Conservation (phyloP, 2,797 vertebrate genomes). For the Notolepis coatsorum region DNA sequence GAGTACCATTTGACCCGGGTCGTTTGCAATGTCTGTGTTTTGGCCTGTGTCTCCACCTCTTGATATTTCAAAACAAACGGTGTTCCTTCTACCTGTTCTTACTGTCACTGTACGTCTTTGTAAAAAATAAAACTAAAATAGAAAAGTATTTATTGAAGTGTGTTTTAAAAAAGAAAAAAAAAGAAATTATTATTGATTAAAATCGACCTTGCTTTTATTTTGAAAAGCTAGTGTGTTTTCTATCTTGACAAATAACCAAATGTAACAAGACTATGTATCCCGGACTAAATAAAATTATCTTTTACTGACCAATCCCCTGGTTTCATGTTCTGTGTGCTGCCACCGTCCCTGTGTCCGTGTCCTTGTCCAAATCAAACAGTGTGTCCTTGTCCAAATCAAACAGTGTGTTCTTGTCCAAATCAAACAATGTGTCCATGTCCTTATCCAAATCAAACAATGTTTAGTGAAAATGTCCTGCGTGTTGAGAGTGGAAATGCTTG, state of each 20-base stretch:
- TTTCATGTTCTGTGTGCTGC: constrained; percentile 7
- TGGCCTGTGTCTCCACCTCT: constrained; percentile 45
- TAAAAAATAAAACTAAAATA: constrained; percentile 62
- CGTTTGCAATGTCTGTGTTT: constrained; percentile 57
- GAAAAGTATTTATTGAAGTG: constrained; percentile 85
- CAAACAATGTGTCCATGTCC: too few species aligned
- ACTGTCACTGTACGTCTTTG: constrained; percentile 69
- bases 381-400: too few species aligned
- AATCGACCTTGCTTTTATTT: constrained; percentile 96
- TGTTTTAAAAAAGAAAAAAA: constrained; percentile 75
- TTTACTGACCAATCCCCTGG: constrained; percentile 66
- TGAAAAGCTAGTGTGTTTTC: constrained; percentile 95
- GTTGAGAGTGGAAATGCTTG: too few species aligned
- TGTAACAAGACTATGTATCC: constrained; percentile 78
- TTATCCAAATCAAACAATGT: too few species aligned
- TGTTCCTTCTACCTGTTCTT: constrained; percentile 54
- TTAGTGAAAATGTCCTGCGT: too few species aligned
- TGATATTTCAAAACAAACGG: constrained; percentile 66
- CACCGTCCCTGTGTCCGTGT: too few species aligned
- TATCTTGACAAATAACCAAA: constrained; percentile 90
- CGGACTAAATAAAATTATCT: constrained; percentile 82
- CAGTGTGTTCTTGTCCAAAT: too few species aligned
- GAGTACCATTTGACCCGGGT: constrained; percentile 25
- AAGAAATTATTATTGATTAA: constrained; percentile 68
- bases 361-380: too few species aligned